Base-by-base conservation (phyloP, 37 sponge, comb jelly and placozoan genomes). In the Ianthella basta region DNA sequence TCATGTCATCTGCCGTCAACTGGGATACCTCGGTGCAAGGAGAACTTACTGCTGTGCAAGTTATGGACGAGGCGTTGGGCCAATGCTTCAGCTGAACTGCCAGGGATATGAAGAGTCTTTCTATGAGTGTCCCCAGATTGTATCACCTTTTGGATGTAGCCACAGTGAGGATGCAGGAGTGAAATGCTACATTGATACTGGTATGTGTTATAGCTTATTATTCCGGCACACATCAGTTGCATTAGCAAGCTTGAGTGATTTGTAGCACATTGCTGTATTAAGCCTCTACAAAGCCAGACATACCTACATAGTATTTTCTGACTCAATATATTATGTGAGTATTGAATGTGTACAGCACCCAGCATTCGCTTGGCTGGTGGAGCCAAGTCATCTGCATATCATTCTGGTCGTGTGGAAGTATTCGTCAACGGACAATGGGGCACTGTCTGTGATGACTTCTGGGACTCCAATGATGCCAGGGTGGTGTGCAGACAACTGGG, bases 121-220 rank as follows among this genome's bases (percentile, higher is more conserved):
- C 64, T 10, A 29, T 12, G 29, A 29, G 24, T 61, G 64, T 12
- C 10, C 24, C 29, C 29, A 61, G 24, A 6, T 29, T 61, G 64
- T 29, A 27, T 10, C 24, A 29, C 24, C 14, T 13, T 61, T 27
- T 61, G 64, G 29, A 29, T 29, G 29, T n/a, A 61, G 64, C 64
- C 64, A 61, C 14, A 3, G 64, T 61, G 64, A 61, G 29, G 64
- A 61, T 61, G 64, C 64, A 29, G 64, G 64, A 61, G 64, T 61
- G 24, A 10, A n/a, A 61, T 61, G 64, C 29, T 61, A 61, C 29
- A 29, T 6, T 10, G 50, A 44, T 44, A 8, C 50, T 44, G 50
- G 50, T 44, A 44, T n/a, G n/a, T n/a, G n/a, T n/a, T n/a, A n/a
- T n/a, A n/a, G n/a, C n/a, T n/a, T n/a, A n/a, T n/a, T n/a, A n/a